Evolutionary conservation across 2,888 invertebrate genomes (phyloP).

Genomic region (Perizoma flavofasciatum): DNA sequence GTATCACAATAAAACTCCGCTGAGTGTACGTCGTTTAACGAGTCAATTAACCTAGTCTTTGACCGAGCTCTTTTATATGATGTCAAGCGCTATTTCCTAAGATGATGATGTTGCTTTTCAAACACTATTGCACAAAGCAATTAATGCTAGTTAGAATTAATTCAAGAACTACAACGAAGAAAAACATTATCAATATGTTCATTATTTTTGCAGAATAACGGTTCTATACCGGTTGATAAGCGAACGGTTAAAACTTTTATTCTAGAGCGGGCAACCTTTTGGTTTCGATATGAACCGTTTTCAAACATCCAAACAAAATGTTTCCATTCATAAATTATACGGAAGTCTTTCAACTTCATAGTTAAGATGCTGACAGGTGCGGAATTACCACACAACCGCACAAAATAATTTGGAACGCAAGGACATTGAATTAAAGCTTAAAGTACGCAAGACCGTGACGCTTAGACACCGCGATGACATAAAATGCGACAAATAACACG

Average conservation of each 20-base stretch:
- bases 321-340: conserved; percentile 18
- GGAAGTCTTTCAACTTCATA: conserved; percentile 6
- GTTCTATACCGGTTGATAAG: neutral
- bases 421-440: too few species aligned
- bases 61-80: conserved; percentile 17
- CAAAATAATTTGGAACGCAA: too few species aligned
- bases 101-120: neutral
- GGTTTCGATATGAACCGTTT: neutral
- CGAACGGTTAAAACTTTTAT: neutral
- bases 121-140: neutral
- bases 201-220: too few species aligned
- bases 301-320: conserved; percentile 3
- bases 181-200: too few species aligned
- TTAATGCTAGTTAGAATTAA: neutral
- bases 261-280: neutral
- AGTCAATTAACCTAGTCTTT: conserved; percentile 36
- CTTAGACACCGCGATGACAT: neutral
- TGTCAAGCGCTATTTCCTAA: conserved; percentile 1
- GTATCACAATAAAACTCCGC: conserved; percentile 38
- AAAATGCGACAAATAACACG: too few species aligned
- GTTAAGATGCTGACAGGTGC: conserved; percentile 1
- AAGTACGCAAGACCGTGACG: too few species aligned
- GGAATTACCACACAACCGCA: too few species aligned
- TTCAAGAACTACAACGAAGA: too few species aligned
- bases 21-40: conserved; percentile 32